phyloP scores from a whole-genome alignment of 2,888 invertebrate species.

The Mayetiola destructor region DNA sequence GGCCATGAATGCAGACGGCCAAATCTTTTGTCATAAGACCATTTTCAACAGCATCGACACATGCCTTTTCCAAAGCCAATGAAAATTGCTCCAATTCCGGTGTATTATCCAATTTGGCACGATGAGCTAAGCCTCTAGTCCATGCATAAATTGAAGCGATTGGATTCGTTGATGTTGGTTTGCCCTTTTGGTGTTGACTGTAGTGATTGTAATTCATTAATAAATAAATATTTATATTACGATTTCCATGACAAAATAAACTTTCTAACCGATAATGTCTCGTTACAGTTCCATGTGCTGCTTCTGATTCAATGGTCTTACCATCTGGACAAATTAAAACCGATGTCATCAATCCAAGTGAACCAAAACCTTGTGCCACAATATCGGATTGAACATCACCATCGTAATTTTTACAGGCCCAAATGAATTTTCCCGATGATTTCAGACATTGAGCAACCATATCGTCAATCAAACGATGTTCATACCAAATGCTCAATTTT shows the following conservation, averaged over 20 bases:
- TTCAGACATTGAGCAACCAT: conserved; percentile 81
- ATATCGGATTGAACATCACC: conserved; percentile 85
- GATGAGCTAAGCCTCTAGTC: conserved; percentile 66
- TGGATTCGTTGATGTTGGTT: conserved; percentile 78
- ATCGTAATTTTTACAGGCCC: conserved; percentile 89
- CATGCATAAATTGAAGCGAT: conserved; percentile 86
- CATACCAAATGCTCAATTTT: conserved; percentile 71
- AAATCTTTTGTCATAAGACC: conserved; percentile 84
- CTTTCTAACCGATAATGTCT: conserved; percentile 55
- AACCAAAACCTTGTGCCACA: conserved; percentile 69
- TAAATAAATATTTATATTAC: background rate
- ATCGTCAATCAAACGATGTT: conserved; percentile 81
- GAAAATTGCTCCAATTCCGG: conserved; percentile 60
- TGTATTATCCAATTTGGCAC: conserved; percentile 67
- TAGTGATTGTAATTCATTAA: conserved; percentile 35
- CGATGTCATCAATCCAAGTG: conserved; percentile 81
- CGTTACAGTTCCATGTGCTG: conserved; percentile 85
- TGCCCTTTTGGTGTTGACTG: conserved; percentile 72
- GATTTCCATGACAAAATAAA: background rate
- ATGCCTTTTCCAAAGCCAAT: conserved; percentile 58
- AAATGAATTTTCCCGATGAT: conserved; percentile 73
- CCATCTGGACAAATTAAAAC: conserved; percentile 74
- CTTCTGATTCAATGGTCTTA: conserved; percentile 79
- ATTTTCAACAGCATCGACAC: conserved; percentile 65
- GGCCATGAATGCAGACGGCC: conserved; percentile 71